Evolutionary conservation across 2,113 vertebrate species (phyloP).

Genomic region (Camelus dromedarius): DNA sequence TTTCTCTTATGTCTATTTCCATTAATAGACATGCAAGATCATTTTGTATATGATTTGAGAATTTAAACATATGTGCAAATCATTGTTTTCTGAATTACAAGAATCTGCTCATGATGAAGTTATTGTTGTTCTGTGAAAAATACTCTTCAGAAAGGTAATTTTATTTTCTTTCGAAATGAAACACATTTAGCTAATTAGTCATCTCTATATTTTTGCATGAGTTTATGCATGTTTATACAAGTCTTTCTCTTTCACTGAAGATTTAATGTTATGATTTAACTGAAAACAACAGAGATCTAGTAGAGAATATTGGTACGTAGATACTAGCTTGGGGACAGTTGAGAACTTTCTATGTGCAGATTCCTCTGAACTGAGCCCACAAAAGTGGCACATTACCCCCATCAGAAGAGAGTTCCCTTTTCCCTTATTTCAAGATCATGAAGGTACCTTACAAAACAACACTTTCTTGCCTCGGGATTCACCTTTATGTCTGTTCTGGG

Average conservation of each 20-base stretch:
- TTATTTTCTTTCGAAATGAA: not conserved
- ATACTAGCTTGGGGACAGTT: not conserved
- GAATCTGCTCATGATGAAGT: not conserved
- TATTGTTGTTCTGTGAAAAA: not conserved
- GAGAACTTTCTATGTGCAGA: not conserved
- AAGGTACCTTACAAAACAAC: not conserved
- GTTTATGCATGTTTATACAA: not conserved
- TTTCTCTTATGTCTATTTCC: not conserved
- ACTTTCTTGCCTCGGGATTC: not conserved
- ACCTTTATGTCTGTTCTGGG: not conserved
- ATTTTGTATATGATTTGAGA: not conserved
- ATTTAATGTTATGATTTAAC: not conserved
- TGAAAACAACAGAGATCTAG: not conserved
- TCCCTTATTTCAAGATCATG: not conserved
- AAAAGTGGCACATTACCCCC: not conserved
- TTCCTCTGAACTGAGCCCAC: not conserved
- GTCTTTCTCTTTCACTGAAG: not conserved
- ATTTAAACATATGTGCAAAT: not conserved
- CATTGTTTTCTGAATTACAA: not conserved
- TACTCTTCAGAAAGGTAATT: not conserved
- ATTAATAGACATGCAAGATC: not conserved
- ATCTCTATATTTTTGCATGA: not conserved
- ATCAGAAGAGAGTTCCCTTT: not conserved
- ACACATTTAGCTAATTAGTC: not conserved
- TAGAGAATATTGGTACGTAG: not conserved